phyloP scores from a whole-genome alignment of 2,888 invertebrate species.

The Neoitamus cyanurus region DNA sequence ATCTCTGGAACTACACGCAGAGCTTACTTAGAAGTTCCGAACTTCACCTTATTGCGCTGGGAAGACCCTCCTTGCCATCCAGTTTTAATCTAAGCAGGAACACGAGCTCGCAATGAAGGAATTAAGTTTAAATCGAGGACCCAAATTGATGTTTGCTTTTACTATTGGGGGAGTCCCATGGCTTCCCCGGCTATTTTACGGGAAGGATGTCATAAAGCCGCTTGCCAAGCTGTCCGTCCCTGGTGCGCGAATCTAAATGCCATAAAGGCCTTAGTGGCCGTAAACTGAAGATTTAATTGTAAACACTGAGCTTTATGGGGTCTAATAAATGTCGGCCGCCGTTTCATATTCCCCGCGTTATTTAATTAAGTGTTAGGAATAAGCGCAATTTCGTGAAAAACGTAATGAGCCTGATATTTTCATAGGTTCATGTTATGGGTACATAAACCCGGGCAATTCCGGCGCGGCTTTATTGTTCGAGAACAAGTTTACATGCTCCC shows the following conservation, averaged over 20 bases:
- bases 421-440: conserved; percentile 17
- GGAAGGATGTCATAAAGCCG: not conserved
- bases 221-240: not conserved
- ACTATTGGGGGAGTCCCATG: not conserved
- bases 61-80: not conserved
- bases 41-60: not conserved
- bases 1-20: not conserved
- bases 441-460: conserved; percentile 1
- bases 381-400: conserved; percentile 28
- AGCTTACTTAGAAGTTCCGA: not conserved
- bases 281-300: conserved; percentile 32
- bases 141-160: not conserved
- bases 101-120: not conserved
- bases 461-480: conserved; percentile 4
- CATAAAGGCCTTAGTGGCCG: not conserved
- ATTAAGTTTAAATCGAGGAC: not conserved
- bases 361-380: conserved; percentile 25
- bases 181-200: not conserved
- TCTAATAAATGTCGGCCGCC: conserved; percentile 23
- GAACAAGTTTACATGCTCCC: conserved; percentile 6
- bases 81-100: not conserved
- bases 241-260: conserved; percentile 20
- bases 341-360: conserved; percentile 31
- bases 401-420: conserved; percentile 28
- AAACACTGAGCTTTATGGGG: conserved; percentile 18